phyloP scores from a whole-genome alignment of 2,888 invertebrate species.

The Drepana falcataria region DNA sequence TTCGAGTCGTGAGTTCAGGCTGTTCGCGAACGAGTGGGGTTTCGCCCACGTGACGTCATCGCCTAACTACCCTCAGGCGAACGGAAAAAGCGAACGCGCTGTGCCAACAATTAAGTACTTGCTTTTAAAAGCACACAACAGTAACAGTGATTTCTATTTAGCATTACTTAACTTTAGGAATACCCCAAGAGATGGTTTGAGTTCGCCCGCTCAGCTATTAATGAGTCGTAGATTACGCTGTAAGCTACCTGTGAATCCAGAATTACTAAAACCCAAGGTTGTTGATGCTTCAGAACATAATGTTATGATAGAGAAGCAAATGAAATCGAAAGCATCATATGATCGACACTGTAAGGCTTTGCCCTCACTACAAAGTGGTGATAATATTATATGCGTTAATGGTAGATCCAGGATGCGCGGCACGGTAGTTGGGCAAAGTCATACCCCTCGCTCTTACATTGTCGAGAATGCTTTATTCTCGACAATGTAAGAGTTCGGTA shows the following conservation, averaged over 20 bases:
- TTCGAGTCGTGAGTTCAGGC: constrained; percentile 6
- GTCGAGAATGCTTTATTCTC: too few species aligned
- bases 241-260: background rate
- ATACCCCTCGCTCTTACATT: too few species aligned
- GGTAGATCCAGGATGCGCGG: too few species aligned
- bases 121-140: constrained; percentile 10
- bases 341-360: too few species aligned
- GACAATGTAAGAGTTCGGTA: too few species aligned
- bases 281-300: too few species aligned
- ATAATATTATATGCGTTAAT: too few species aligned
- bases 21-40: constrained; percentile 14
- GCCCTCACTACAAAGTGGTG: too few species aligned
- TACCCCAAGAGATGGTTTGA: constrained; percentile 10
- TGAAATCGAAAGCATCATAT: too few species aligned
- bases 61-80: constrained; percentile 14
- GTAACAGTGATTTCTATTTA: constrained; percentile 10
- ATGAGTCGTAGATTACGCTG: constrained; percentile 12
- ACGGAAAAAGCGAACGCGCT: constrained; percentile 16
- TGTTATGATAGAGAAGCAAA: too few species aligned
- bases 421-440: too few species aligned
- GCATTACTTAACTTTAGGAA: constrained; percentile 12
- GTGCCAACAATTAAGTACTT: constrained; percentile 18
- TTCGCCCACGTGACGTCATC: constrained; percentile 15
- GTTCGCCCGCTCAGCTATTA: constrained; percentile 14
- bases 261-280: too few species aligned